Base-by-base conservation (phyloP, 2,888 invertebrate species). In the Sminthurides aquaticus region DNA sequence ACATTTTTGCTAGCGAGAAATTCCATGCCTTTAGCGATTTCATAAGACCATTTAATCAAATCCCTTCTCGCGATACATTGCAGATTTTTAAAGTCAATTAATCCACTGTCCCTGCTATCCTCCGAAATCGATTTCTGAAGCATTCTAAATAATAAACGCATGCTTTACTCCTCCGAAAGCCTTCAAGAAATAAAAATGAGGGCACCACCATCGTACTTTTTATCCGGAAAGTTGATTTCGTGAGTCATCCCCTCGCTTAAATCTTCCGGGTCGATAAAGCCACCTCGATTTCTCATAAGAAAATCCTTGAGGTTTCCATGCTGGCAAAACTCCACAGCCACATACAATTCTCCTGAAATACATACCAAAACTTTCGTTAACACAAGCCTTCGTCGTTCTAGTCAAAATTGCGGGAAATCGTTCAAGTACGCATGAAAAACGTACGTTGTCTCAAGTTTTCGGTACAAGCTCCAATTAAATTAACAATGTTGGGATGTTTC, bases 11-110 rank as follows among this genome's bases (percentile, higher is more conserved):
- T 52, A 8, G 52, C 52, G 5, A 52, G 20, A 20, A 52, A 52
- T 20, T 52, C 52, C 52, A 52, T 52, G 20, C 52, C 52, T 52
- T 52, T 52, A 18, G 52, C 52, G 52, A 52, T 52, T 52, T 52
- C 52, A 22, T 52, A 52, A 20, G 52, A 52, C 52, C 52, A 52
- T 22, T 52, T 52, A 5, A 52, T 52, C 15, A 52, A 20, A 18
- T 52, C 52, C 15, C 22, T 8, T 43, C 18, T 8, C 8, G 11
- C 18, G 43, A 43, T 11, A 43, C 11, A 8, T 22, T 52, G 52
- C 5, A 20, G 20, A 15, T 52, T 18, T 20, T 8, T 18, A 22
- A 20, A 15, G 8, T 8, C 52, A 52, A 52, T 34, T 34, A 34
- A 11, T 11, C 8, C 5, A 15, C 8, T 11, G 43, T 34, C 43